These are phyloP conservation scores for Pollicipes pollicipes DNA, from an alignment of 1,140 invertebrate genomes.

Conservation along the genomic window DNA sequence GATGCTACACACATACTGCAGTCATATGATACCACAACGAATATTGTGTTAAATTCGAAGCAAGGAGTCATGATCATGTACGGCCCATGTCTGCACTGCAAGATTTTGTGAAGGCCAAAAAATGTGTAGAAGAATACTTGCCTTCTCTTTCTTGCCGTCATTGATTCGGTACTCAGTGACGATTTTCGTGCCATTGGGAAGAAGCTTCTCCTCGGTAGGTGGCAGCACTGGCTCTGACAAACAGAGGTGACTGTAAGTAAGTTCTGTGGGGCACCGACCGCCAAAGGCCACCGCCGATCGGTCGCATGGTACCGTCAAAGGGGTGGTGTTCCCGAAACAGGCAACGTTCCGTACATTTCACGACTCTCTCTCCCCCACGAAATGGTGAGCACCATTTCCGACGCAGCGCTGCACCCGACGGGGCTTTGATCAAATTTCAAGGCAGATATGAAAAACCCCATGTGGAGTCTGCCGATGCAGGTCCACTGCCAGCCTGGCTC, in stretches of 20 bases:
- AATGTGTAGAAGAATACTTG: too few relatives aligned
- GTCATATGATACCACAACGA: neutral
- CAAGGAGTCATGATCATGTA: slow-evolving; percentile 3
- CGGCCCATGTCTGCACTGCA: too few relatives aligned
- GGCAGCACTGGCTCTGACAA: slow-evolving; percentile 33
- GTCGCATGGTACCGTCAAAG: too few relatives aligned
- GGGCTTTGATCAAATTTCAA: neutral
- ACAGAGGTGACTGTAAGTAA: too few relatives aligned
- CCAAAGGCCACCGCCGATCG: too few relatives aligned
- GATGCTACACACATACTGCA: slow-evolving; percentile 10
- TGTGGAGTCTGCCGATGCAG: neutral
- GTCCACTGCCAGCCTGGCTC: neutral
- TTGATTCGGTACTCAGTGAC: slow-evolving; percentile 83
- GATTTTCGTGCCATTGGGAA: slow-evolving; percentile 70
- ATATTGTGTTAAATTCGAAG: slow-evolving; percentile 8
- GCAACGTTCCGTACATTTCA: too few relatives aligned
- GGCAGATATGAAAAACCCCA: neutral
- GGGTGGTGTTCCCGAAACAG: too few relatives aligned
- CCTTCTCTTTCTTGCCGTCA: slow-evolving; percentile 60
- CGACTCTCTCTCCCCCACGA: neutral
- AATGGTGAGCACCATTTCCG: neutral
- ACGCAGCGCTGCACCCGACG: neutral
- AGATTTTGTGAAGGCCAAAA: too few relatives aligned
- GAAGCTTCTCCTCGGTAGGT: slow-evolving; percentile 52
- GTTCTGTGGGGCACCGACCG: too few relatives aligned